Evolutionary conservation across 2,888 invertebrate species (phyloP).

Genomic region (Azorinus chamasolen): DNA sequence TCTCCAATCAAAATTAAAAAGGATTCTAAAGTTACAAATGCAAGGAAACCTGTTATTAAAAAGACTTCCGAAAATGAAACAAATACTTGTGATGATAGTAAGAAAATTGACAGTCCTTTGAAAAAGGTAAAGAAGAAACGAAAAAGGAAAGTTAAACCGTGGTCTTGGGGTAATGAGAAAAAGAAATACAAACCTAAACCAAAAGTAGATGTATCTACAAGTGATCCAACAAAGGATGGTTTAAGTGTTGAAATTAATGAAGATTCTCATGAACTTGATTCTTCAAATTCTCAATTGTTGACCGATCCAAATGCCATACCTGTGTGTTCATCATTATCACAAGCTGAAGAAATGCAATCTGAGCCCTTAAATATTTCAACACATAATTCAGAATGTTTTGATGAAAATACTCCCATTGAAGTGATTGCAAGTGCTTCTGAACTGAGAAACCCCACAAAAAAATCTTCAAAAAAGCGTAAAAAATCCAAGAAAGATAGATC

Average conservation of each 20-base stretch:
- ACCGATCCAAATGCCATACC: too few species aligned
- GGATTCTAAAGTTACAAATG: not conserved
- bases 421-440: too few species aligned
- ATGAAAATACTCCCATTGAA: too few species aligned
- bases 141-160: slow-evolving; percentile 61
- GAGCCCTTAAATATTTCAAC: too few species aligned
- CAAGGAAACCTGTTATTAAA: not conserved
- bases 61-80: slow-evolving; percentile 1
- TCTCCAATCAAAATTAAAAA: slow-evolving; percentile 5
- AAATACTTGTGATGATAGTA: not conserved
- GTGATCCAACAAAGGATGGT: too few species aligned
- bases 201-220: slow-evolving; percentile 19
- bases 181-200: slow-evolving; percentile 62
- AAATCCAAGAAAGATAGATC: slow-evolving; percentile 4
- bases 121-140: slow-evolving; percentile 58
- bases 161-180: slow-evolving; percentile 67
- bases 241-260: not conserved
- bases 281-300: too few species aligned
- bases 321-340: too few species aligned
- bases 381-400: too few species aligned
- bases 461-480: slow-evolving; percentile 17
- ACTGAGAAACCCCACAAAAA: not conserved
- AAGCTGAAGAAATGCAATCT: not conserved
- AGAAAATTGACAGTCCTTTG: not conserved
- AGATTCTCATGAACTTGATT: not conserved